Conservation (phyloP, 2,113 vertebrate genomes). For the Paralichthys olivaceus region DNA sequence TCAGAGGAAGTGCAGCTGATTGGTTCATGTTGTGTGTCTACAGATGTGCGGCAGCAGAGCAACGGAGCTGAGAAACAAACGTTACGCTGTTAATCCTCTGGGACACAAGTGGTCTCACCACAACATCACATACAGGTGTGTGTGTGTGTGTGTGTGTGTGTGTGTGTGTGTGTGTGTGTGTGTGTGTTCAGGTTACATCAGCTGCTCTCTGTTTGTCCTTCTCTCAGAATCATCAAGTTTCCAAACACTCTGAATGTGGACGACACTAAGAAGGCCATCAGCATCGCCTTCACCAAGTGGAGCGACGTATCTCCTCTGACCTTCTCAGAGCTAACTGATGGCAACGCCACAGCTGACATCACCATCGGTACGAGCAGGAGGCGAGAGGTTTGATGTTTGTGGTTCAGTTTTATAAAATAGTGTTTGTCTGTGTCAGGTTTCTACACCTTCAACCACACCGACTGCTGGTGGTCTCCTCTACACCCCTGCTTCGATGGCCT, state of each 20-base stretch:
- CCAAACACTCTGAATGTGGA: constrained; percentile 84
- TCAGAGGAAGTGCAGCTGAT: not conserved
- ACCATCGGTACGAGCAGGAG: constrained; percentile 77
- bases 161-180: not conserved
- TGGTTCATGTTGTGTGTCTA: not conserved
- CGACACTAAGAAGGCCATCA: constrained; percentile 84
- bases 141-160: not conserved
- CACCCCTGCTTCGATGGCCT: constrained; percentile 88
- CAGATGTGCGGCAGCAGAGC: constrained; percentile 15
- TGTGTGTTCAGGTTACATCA: not conserved
- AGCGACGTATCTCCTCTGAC: constrained; percentile 85
- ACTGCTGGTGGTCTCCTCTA: constrained; percentile 85
- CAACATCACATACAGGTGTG: constrained; percentile 72
- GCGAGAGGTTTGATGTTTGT: not conserved
- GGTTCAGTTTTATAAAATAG: not conserved
- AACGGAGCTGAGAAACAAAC: constrained; percentile 36
- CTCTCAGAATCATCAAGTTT: constrained; percentile 80
- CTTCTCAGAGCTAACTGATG: constrained; percentile 76
- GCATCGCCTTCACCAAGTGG: constrained; percentile 86
- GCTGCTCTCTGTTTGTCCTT: not conserved
- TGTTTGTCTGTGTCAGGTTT: constrained; percentile 78
- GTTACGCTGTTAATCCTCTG: constrained; percentile 72
- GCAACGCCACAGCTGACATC: constrained; percentile 78
- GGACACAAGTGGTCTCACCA: constrained; percentile 73
- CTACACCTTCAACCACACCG: constrained; percentile 87